Base-by-base conservation (phyloP, 2,888 invertebrate species). In the Oscheius sp. region DNA sequence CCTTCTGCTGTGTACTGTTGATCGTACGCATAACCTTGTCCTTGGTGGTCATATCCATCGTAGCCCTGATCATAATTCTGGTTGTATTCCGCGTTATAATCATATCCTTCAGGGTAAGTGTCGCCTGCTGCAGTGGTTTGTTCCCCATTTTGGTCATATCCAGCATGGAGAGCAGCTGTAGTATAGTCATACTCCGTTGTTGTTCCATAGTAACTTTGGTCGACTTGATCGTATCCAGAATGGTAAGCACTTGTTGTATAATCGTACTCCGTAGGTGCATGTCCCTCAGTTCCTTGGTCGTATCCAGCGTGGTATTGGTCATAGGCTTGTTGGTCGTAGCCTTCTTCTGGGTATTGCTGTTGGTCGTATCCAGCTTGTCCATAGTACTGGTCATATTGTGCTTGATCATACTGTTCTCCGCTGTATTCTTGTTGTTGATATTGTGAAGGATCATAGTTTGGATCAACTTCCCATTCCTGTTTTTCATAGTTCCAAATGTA, bases 401-500 rank as follows among this genome's bases (percentile, higher is more conserved):
- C n/a, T n/a, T 27, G 12, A 43, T 25, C 69, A 56, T 27, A 58
- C 12, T 46, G 27, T n/a, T 53, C 55, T 2, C 59, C 58, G 56
- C 27, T 52, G 18, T 72, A 66, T 43, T 59, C 72, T 46, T 25
- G 69, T 29, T 71, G 75, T 21, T 76, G 78, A 21, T 76, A 71
- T n/a, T 61, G 61, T 18, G 80, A 75, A 21, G 81, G 78, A 27
- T 73, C 77, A 52, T 80, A 81, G 68, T 77, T 79, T 25, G 77
- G 77, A 68, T 81, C 81, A 27, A 76, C 76, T 35, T 81, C 81
- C 81, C 81, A 83, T 70, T 80, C 72, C 41, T 83, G 81, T 6
- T 75, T 77, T 0, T 81, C 83, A 56, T 79, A 81, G 64, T 83
- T 81, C 81, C 81, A 83, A 16, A 80, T 76, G 75, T 83, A 83